phyloP scores from a whole-genome alignment of 2,113 vertebrate genomes.

The Prietella phreatophila region DNA sequence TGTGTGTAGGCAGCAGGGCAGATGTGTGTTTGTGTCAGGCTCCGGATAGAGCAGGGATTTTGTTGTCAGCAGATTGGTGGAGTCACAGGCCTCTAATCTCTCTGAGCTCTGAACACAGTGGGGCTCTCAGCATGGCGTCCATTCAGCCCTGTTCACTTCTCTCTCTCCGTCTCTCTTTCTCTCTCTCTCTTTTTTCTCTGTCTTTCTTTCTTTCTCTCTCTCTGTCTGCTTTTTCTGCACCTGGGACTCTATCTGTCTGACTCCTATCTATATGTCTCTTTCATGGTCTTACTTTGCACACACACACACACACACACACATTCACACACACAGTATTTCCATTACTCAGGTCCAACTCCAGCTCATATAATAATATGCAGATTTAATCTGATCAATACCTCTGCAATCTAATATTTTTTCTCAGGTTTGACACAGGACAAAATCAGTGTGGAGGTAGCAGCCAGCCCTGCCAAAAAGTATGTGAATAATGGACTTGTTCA shows the following conservation, averaged over 20 bases:
- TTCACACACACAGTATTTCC: not conserved
- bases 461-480: not conserved
- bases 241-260: not conserved
- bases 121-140: not conserved
- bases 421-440: slow-evolving; percentile 38
- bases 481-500: slow-evolving; percentile 39
- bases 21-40: not conserved
- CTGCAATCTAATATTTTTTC: not conserved
- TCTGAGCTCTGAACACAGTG: slow-evolving; percentile 14
- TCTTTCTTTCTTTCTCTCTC: not conserved
- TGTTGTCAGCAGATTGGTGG: slow-evolving; percentile 51
- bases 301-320: slow-evolving; percentile 1
- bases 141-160: not conserved
- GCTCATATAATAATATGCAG: not conserved
- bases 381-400: not conserved
- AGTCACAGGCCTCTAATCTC: slow-evolving; percentile 41
- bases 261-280: not conserved
- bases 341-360: not conserved
- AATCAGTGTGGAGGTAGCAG: slow-evolving; percentile 28
- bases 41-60: slow-evolving; percentile 35
- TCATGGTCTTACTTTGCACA: not conserved
- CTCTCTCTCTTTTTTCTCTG: not conserved
- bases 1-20: slow-evolving; percentile 6
- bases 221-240: not conserved
- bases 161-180: slow-evolving; percentile 9